Conservation (phyloP, 2,113 vertebrate genomes). For the Ochotona curzoniae region DNA sequence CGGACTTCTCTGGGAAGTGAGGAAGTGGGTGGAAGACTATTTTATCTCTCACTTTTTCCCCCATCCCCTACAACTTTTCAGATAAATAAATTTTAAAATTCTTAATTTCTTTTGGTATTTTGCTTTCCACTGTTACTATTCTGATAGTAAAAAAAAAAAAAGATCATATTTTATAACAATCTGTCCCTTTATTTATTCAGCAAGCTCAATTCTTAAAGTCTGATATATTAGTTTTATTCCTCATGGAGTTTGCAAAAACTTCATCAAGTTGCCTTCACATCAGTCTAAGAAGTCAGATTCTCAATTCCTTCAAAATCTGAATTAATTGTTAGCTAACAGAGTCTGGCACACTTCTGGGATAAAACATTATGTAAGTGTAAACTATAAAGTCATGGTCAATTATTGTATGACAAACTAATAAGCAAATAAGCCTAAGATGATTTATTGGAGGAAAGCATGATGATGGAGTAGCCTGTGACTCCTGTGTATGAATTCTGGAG, state of each 20-base stretch:
- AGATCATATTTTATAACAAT: constrained; percentile 1
- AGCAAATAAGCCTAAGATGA: neutral
- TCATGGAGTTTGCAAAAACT: neutral
- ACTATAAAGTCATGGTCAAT: neutral
- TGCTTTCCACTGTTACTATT: neutral
- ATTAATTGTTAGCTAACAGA: neutral
- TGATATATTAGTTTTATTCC: neutral
- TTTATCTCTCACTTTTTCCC: too few species aligned
- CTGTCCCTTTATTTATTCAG: neutral
- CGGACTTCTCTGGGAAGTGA: too few species aligned
- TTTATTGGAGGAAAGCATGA: neutral
- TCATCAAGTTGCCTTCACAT: neutral
- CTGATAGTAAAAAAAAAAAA: neutral
- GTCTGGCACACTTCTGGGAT: neutral
- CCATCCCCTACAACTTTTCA: too few species aligned
- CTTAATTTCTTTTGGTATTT: neutral
- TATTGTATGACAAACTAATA: neutral
- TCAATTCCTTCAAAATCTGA: neutral
- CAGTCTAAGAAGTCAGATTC: neutral
- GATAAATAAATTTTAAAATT: too few species aligned
- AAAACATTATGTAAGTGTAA: neutral
- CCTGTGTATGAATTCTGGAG: neutral
- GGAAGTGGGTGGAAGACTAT: too few species aligned
- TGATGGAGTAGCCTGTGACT: neutral
- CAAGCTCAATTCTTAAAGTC: neutral